These are phyloP conservation scores for Gallinago media DNA, from an alignment of 2,113 vertebrate genomes.

Conservation along the genomic window DNA sequence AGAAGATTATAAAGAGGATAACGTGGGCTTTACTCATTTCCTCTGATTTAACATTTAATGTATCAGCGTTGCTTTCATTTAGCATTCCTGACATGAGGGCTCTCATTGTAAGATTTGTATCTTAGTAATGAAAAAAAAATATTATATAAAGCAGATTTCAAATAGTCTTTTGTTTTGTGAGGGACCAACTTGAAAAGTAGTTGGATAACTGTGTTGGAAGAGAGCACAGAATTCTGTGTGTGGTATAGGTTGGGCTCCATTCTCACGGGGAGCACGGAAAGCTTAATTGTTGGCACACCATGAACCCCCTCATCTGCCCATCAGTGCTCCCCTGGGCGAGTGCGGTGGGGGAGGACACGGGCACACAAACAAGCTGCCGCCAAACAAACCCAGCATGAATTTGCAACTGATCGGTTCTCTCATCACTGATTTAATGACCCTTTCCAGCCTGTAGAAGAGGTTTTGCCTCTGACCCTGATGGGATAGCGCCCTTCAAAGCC, in stretches of 20 bases:
- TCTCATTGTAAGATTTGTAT: not conserved
- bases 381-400: not conserved
- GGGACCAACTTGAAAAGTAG: not conserved
- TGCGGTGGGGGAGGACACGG: not conserved
- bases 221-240: not conserved
- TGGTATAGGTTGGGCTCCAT: not conserved
- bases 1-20: not conserved
- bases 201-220: not conserved
- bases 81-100: not conserved
- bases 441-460: not conserved
- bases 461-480: not conserved
- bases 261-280: not conserved
- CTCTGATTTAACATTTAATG: not conserved
- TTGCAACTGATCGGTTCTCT: not conserved
- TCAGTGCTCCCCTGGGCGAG: not conserved
- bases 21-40: not conserved
- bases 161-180: not conserved
- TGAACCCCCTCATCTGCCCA: not conserved
- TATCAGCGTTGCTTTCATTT: not conserved
- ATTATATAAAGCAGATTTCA: not conserved
- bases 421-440: not conserved
- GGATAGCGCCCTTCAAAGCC: not conserved
- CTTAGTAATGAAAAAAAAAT: not conserved
- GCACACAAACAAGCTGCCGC: accelerated
- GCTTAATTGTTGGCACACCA: accelerated